Base-by-base conservation (phyloP, 2,888 invertebrate species). In the Hirtodrosophila duncani region DNA sequence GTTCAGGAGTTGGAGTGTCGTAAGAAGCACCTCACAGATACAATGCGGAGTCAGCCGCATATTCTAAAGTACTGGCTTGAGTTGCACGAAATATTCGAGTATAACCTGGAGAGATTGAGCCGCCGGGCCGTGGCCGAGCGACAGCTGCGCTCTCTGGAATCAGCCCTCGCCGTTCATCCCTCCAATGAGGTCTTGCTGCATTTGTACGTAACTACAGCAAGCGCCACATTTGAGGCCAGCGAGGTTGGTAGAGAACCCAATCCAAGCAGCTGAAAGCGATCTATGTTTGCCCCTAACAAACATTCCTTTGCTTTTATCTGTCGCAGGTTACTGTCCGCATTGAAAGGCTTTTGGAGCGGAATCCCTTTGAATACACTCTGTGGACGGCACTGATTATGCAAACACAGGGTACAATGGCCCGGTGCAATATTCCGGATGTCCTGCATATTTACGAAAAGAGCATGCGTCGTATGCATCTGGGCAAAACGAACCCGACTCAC, bases 91-190 rank as follows among this genome's bases (percentile, higher is more conserved):
- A 89, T 90, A 78, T 91, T 92, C 79, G 89, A 89, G 62, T 63
- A 50, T 14, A 82, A 78, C 36, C 65, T 81, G 2, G 74, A 82
- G 34, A 84, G 79, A 44, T 74, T 65, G 63, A 82, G 84, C 1
- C 84, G 83, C 1, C 65, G 82, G 13, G 74, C 83, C 18, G 57
- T 86, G 3, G 84, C 85, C 1, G 89, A 91, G 74, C 89, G 90
- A 42, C 91, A 92, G 83, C 72, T 92, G 33, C 88, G 90, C 7
- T 90, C 91, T 30, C 81, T 91, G 4, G 90, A 91, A 43, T 89
- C 89, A 77, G 92, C 91, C 0, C 77, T 92, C 3, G 84, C 87
- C 17, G 86, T 88, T 29, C 91, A 92, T 85, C 86, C 88, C 2
- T 86, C 88, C 45, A 89, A 89, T 44, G 88, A 88, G 29, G 72